These are phyloP conservation scores for Dryobotodes eremita DNA, from an alignment of 2,888 invertebrate species.

Conservation along the genomic window DNA sequence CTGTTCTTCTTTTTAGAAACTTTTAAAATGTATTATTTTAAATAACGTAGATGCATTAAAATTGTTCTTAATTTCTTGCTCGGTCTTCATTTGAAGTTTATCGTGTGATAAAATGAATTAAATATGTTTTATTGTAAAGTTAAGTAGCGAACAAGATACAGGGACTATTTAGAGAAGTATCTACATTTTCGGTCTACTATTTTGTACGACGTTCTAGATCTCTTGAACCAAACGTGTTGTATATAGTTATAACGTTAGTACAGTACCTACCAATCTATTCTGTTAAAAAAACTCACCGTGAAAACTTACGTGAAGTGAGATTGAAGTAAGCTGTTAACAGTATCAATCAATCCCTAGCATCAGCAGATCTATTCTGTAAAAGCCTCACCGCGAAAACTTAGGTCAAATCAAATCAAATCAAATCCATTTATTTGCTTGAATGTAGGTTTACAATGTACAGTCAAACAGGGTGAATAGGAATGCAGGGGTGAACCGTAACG, in stretches of 20 bases:
- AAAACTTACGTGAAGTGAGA: neutral
- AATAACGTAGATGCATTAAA: neutral
- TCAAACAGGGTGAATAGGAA: too few relatives aligned
- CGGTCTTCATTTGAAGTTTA: neutral
- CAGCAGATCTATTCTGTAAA: too few relatives aligned
- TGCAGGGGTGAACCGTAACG: too few relatives aligned
- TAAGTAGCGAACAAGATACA: slow-evolving; percentile 80
- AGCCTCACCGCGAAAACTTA: too few relatives aligned
- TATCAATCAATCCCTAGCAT: neutral
- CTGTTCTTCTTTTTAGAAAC: too few relatives aligned
- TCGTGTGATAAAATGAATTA: slow-evolving; percentile 43
- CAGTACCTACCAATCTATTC: neutral
- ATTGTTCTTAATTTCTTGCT: neutral
- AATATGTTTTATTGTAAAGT: slow-evolving; percentile 61
- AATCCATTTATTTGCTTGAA: too few relatives aligned
- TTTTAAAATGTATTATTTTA: neutral
- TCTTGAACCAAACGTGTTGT: slow-evolving; percentile 74
- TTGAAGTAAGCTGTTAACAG: neutral
- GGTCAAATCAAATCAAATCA: too few relatives aligned
- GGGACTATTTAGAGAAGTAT: slow-evolving; percentile 83
- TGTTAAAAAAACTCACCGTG: neutral
- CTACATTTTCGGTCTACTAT: slow-evolving; percentile 78
- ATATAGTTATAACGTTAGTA: slow-evolving; percentile 53
- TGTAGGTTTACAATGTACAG: too few relatives aligned
- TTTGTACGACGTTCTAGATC: slow-evolving; percentile 78